Conservation (phyloP, 2,113 vertebrate genomes). For the Nesoenas mayeri region DNA sequence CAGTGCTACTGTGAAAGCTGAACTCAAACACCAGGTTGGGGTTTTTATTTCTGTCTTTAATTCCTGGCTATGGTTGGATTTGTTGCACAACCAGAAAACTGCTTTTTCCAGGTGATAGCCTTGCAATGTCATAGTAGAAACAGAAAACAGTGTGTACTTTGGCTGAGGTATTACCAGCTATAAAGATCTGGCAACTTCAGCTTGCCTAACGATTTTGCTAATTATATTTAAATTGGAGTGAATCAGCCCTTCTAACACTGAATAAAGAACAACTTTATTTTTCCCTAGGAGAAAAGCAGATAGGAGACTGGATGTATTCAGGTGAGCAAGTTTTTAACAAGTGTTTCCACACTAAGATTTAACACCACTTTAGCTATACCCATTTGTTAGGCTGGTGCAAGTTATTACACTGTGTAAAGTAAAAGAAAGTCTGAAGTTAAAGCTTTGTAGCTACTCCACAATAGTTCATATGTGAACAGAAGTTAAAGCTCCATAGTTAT, state of each 20-base stretch:
- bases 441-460: not conserved
- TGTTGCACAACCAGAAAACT: conserved; percentile 9
- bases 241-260: not conserved
- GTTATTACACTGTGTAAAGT: not conserved
- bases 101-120: not conserved
- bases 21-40: not conserved
- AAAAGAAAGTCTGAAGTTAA: not conserved
- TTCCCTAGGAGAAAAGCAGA: not conserved
- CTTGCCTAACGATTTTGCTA: not conserved
- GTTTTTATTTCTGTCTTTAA: not conserved
- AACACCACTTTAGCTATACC: not conserved
- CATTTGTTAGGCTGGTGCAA: not conserved
- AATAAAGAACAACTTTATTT: conserved; percentile 16
- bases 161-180: conserved; percentile 4
- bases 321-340: not conserved
- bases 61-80: not conserved
- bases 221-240: conserved; percentile 44
- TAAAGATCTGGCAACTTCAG: conserved; percentile 46
- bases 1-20: not conserved
- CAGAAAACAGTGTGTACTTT: conserved; percentile 36
- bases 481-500: not conserved
- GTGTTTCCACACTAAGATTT: not conserved
- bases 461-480: not conserved
- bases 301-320: not conserved
- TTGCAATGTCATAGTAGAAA: conserved; percentile 32